Evolutionary conservation across 2,888 invertebrate genomes (phyloP).

Genomic region (Malachius bipustulatus): DNA sequence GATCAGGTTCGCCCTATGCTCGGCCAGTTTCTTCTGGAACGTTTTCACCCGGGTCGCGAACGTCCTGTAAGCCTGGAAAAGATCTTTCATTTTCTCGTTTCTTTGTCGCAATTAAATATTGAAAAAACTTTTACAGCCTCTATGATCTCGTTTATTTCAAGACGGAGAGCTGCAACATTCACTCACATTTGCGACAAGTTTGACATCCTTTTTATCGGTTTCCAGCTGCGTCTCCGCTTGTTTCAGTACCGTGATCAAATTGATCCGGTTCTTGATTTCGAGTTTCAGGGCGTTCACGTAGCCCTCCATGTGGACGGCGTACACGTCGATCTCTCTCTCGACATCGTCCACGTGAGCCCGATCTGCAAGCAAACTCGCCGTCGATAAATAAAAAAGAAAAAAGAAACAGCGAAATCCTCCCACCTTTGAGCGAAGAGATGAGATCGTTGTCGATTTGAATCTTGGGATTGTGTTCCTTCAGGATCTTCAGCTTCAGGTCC

Average conservation of each 20-base stretch:
- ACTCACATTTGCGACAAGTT: conserved; percentile 89
- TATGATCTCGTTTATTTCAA: too few relatives aligned
- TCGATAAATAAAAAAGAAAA: conserved; percentile 4
- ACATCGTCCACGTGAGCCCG: conserved; percentile 77
- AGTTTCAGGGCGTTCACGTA: conserved; percentile 70
- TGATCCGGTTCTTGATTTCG: conserved; percentile 70
- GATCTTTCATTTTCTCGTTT: too few relatives aligned
- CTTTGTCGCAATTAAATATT: conserved; percentile 1
- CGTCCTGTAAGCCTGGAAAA: conserved; percentile 78
- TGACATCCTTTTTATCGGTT: conserved; percentile 85
- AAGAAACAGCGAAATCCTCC: conserved; percentile 6
- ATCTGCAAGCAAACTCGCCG: too few relatives aligned
- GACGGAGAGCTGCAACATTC: too few relatives aligned
- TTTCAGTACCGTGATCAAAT: conserved; percentile 63
- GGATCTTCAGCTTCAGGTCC: conserved; percentile 53
- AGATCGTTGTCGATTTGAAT: conserved; percentile 60
- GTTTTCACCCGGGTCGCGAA: conserved; percentile 81
- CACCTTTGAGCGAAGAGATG: conserved; percentile 71
- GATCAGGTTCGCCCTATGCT: conserved; percentile 58
- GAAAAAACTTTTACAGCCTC: too few relatives aligned
- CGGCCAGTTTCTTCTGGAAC: conserved; percentile 75
- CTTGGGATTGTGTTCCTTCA: conserved; percentile 56
- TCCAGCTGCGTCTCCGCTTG: conserved; percentile 80
- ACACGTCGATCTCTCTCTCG: conserved; percentile 75
- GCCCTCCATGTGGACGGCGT: conserved; percentile 63